Evolutionary conservation across 2,888 invertebrate genomes (phyloP).

Genomic region (Mimachlamys varia): DNA sequence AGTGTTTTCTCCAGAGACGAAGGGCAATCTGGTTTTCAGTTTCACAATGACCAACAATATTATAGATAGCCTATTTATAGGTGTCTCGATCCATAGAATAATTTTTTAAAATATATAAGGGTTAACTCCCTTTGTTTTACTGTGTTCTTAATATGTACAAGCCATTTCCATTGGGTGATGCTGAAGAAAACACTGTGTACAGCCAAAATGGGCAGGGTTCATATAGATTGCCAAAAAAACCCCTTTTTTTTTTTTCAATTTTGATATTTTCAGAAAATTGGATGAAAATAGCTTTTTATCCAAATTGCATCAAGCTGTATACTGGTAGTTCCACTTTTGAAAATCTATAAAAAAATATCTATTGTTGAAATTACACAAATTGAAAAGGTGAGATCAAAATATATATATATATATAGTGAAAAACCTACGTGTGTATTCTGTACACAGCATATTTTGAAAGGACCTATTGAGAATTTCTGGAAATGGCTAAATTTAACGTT

Average conservation of each 20-base stretch:
- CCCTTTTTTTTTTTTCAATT: no score
- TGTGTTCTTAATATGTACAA: neutral
- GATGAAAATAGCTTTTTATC: neutral
- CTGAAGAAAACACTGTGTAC: conserved; percentile 28
- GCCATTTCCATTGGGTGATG: neutral
- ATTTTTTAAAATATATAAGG: neutral
- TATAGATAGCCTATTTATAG: neutral
- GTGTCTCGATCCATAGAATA: neutral
- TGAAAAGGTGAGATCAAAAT: no score
- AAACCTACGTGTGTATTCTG: no score
- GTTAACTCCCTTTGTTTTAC: neutral
- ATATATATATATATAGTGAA: no score
- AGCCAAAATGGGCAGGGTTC: neutral
- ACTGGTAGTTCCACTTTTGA: no score
- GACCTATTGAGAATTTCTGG: no score
- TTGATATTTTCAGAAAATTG: neutral
- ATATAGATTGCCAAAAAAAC: neutral
- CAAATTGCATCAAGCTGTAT: neutral
- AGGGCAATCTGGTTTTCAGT: neutral
- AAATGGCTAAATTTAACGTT: no score
- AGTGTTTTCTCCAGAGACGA: conserved; percentile 24
- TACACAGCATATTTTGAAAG: no score
- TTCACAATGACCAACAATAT: neutral
- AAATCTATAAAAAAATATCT: no score
- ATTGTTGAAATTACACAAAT: no score